Base-by-base conservation (phyloP, 2,888 invertebrate species). In the Lysandra bellargus region DNA sequence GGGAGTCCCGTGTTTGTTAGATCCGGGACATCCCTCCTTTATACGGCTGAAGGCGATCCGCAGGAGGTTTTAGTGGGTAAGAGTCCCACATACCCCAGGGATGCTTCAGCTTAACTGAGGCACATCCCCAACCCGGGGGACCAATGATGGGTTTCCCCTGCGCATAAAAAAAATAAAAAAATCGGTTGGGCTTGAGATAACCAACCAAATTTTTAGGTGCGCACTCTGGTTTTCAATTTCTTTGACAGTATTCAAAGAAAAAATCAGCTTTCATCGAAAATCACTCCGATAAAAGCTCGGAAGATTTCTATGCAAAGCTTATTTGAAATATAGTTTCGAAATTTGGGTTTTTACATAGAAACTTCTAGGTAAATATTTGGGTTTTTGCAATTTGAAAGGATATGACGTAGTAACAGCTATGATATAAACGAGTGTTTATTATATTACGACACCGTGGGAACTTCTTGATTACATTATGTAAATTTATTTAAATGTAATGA, bases 401-500 rank as follows among this genome's bases (percentile, higher is more conserved):
- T 7, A 61, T 23, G 23, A 23, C 23, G 7, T 61, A n/a, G 23
- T 9, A 9, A 9, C 3, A 23, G 23, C 23, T 1, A 60, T n/a
- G 23, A 61, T 61, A 61, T 23, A 23, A 61, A 61, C 61, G 23
- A 7, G 23, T 23, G 23, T 60, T n/a, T 60, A 60, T 6, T 60
- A 61, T 61, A 23, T 61, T 61, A 61, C 61, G 23, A 61, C 61
- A 61, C 61, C 61, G 61, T 61, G 61, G 23, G 61, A 61, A 61
- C 61, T 61, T 23, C 61, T 61, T n/a, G n/a, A 60, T n/a, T 60
- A 60, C 2, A 23, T 61, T 61, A 61, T 61, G 61, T 23, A 61
- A 61, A 61, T 61, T 9, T 61, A 61, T 61, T 61, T 61, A 61
- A 61, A 61, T 23, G n/a, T 61, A 30, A 6, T 60, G 4, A 6